Conservation (phyloP, 1,140 invertebrate genomes). For the Chymomyza costata region DNA sequence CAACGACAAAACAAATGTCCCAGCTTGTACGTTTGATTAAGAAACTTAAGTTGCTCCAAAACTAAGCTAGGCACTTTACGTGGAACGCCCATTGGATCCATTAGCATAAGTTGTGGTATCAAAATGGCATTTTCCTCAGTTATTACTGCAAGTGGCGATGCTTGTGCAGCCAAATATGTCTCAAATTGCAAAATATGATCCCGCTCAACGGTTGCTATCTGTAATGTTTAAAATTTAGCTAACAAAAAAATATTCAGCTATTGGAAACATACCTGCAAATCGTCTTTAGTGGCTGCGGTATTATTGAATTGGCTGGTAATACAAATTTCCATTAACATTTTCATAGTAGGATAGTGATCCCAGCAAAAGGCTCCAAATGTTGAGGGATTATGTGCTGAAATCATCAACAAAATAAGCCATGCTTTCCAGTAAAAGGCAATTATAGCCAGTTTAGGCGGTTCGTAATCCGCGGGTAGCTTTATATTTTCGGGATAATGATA, state of each 20-base stretch:
- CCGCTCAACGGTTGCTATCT: constrained; percentile 84
- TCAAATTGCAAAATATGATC: constrained; percentile 94
- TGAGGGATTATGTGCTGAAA: constrained; percentile 93
- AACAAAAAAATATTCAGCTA: constrained; percentile 31
- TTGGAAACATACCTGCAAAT: constrained; percentile 58
- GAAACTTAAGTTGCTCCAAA: constrained; percentile 86
- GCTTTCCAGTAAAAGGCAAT: constrained; percentile 95
- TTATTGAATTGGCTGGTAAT: constrained; percentile 85
- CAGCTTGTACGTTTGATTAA: constrained; percentile 87
- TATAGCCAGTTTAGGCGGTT: constrained; percentile 92
- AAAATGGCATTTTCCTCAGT: constrained; percentile 93
- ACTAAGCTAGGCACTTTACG: constrained; percentile 86
- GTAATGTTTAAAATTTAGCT: constrained; percentile 39
- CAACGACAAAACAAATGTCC: constrained; percentile 94
- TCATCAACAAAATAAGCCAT: constrained; percentile 92
- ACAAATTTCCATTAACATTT: constrained; percentile 96
- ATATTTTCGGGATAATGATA: constrained; percentile 97
- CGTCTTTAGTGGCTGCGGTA: constrained; percentile 53
- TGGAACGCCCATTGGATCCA: constrained; percentile 89
- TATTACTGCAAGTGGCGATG: constrained; percentile 85
- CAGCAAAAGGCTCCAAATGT: constrained; percentile 91
- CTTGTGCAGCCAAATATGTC: constrained; percentile 92
- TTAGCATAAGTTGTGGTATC: constrained; percentile 86
- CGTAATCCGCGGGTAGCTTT: constrained; percentile 87
- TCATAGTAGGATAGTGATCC: constrained; percentile 93